phyloP scores from a whole-genome alignment of 2,113 vertebrate genomes.

The Carassius auratus region DNA sequence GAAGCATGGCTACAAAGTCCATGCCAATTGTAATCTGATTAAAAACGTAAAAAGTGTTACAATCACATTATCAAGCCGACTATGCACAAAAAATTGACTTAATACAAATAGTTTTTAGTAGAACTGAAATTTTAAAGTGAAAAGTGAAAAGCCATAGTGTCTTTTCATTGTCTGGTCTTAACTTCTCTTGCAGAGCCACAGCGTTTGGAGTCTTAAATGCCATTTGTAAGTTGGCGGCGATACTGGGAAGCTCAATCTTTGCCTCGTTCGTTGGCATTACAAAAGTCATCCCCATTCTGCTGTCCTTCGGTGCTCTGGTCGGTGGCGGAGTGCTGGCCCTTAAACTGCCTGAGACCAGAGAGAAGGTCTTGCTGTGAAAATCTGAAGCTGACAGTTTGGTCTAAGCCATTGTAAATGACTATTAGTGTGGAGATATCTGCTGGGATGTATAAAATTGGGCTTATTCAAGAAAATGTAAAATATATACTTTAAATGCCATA shows the following conservation, averaged over 20 bases:
- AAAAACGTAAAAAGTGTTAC: no score
- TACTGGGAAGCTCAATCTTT: slow-evolving; percentile 93
- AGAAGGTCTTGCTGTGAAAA: slow-evolving; percentile 91
- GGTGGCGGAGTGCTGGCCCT: slow-evolving; percentile 89
- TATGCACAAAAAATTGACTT: no score
- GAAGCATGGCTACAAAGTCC: no score
- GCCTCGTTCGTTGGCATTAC: slow-evolving; percentile 90
- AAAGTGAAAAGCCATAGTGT: no score
- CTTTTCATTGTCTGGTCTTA: not conserved
- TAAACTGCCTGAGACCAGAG: slow-evolving; percentile 90
- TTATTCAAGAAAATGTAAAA: not conserved
- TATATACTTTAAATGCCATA: not conserved
- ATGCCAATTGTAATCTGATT: no score
- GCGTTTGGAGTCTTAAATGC: slow-evolving; percentile 94
- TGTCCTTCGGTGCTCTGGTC: slow-evolving; percentile 87
- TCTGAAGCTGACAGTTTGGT: not conserved
- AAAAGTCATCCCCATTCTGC: slow-evolving; percentile 89
- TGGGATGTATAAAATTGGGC: slow-evolving; percentile 31
- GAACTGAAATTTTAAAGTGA: not conserved
- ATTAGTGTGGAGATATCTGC: slow-evolving; percentile 8
- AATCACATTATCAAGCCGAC: no score
- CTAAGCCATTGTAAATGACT: not conserved
- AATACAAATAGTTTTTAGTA: no score
- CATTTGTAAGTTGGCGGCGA: slow-evolving; percentile 90
- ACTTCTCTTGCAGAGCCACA: slow-evolving; percentile 81